A percentile compares a stretch with the other conserved stretches of the same genome.
These are phyloP conservation scores for Trichogramma dendrolimi DNA, from an alignment of 2,888 invertebrate species.

Conservation along the genomic window DNA sequence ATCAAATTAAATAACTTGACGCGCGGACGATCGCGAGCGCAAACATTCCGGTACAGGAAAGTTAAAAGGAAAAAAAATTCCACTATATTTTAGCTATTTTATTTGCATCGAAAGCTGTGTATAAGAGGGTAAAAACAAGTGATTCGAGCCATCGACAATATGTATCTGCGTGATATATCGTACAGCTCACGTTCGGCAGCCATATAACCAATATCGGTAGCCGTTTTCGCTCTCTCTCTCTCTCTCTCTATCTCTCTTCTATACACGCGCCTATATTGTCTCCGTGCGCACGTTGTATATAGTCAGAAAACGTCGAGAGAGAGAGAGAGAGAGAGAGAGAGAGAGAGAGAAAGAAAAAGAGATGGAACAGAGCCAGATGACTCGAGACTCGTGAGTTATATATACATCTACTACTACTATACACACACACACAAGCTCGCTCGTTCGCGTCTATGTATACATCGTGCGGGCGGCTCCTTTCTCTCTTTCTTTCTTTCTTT, in stretches of 20 bases:
- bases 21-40: too few species aligned
- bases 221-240: neutral
- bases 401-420: neutral
- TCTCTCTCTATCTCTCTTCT: neutral
- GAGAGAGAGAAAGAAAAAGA: slow-evolving; percentile 1
- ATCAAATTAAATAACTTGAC: too few species aligned
- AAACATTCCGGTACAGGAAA: too few species aligned
- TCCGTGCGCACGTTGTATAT: neutral
- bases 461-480: neutral
- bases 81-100: too few species aligned
- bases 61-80: too few species aligned
- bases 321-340: slow-evolving; percentile 6
- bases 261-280: neutral
- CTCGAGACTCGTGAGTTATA: slow-evolving; percentile 28
- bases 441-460: neutral
- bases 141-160: too few species aligned
- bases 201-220: neutral
- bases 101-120: too few species aligned
- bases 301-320: neutral
- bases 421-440: neutral
- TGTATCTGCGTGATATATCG: too few species aligned
- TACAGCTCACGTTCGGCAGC: too few species aligned
- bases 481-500: neutral
- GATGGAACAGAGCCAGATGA: slow-evolving; percentile 31
- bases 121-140: too few species aligned